A percentile compares a stretch with the other conserved stretches of the same genome.
phyloP scores from a whole-genome alignment of 2,888 invertebrate genomes.

The Antheraea yamamai region DNA sequence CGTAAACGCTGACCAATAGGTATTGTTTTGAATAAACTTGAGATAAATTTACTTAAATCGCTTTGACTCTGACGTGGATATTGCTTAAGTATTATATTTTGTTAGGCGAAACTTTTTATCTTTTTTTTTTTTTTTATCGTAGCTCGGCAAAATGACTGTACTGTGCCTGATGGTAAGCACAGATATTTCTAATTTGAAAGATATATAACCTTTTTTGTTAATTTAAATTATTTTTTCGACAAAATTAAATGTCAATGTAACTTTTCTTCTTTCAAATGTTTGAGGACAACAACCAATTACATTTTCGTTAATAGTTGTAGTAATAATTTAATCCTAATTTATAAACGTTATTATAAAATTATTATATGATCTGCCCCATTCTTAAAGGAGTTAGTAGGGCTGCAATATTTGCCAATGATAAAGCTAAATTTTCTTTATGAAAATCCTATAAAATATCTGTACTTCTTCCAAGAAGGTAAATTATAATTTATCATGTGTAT shows the following conservation, averaged over 20 bases:
- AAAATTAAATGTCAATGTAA: neutral
- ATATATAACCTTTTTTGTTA: neutral
- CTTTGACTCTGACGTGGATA: conserved; percentile 46
- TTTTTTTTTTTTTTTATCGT: too few species aligned
- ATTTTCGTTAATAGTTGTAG: too few species aligned
- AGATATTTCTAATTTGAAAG: neutral
- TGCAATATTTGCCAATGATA: neutral
- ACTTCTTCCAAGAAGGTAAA: too few species aligned
- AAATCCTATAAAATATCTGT: too few species aligned
- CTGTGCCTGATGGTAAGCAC: too few species aligned
- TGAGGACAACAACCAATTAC: too few species aligned
- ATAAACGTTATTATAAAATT: neutral
- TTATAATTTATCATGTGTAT: too few species aligned
- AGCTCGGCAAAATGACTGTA: too few species aligned
- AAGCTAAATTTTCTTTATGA: neutral
- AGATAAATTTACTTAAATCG: conserved; percentile 58
- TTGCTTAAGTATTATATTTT: conserved; percentile 37
- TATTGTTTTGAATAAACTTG: conserved; percentile 49
- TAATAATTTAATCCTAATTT: too few species aligned
- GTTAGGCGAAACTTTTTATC: conserved; percentile 25
- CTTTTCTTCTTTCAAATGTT: too few species aligned
- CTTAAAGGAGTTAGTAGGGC: neutral
- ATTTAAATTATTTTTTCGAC: neutral
- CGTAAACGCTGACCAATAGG: conserved; percentile 50
- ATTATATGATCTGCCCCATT: neutral